Percentiles rank a stretch among this genome's conserved stretches.
phyloP scores from a whole-genome alignment of 92 coral and sea anemone species.

The Meandrina meandrites region DNA sequence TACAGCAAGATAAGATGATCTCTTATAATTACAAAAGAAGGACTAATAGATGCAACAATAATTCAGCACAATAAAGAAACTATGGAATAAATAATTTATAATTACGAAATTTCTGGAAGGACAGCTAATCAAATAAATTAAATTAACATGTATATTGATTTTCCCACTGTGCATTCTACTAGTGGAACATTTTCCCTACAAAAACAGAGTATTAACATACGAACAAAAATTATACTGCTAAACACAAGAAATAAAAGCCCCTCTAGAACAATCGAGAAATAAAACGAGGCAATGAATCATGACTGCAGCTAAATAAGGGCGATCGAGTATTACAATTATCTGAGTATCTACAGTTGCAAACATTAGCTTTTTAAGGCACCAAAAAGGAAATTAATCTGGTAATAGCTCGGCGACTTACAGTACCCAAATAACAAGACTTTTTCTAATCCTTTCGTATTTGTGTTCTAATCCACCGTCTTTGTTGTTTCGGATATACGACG shows the following conservation, averaged over 20 bases:
- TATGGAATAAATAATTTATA: not conserved
- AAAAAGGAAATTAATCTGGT: not conserved
- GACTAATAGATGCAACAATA: no score
- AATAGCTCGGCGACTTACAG: not conserved
- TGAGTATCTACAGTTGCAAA: not conserved
- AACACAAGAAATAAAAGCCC: not conserved
- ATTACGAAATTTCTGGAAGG: not conserved
- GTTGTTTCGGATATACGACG: not conserved
- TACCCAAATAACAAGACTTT: not conserved
- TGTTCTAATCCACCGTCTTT: not conserved
- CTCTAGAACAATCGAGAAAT: not conserved
- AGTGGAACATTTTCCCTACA: not conserved
- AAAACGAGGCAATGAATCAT: not conserved
- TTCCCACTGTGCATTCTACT: not conserved
- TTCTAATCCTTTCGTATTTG: not conserved
- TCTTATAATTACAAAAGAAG: no score
- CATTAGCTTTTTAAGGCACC: not conserved
- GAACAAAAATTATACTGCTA: not conserved
- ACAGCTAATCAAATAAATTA: not conserved
- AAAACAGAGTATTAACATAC: not conserved
- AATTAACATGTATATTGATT: not conserved
- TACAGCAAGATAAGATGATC: not conserved
- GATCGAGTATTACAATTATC: not conserved
- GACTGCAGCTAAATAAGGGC: not conserved
- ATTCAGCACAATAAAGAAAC: not conserved